Percentiles rank a stretch among this genome's conserved stretches.
These are phyloP conservation scores for Scaptomyza hsui DNA, from an alignment of 1,140 invertebrate species.

Conservation along the genomic window DNA sequence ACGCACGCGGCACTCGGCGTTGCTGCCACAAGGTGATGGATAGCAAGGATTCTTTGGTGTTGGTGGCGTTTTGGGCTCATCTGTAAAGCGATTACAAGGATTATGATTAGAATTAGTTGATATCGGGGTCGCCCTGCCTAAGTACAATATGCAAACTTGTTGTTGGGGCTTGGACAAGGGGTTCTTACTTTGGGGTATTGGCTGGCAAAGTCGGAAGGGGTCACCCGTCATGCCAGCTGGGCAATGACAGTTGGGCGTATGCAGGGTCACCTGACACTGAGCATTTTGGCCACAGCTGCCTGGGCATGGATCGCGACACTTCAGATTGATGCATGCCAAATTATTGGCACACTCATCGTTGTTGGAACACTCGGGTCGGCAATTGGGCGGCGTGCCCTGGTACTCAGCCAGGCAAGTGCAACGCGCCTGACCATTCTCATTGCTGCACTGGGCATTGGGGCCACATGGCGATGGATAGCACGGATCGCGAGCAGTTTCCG, in stretches of 20 bases:
- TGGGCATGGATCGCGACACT: conserved; percentile 90
- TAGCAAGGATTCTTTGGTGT: conserved; percentile 86
- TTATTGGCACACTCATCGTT: conserved; percentile 88
- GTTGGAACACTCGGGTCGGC: conserved; percentile 87
- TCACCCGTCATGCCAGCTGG: conserved; percentile 88
- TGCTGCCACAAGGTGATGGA: conserved; percentile 86
- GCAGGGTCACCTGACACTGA: conserved; percentile 89
- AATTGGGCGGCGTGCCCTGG: conserved; percentile 87
- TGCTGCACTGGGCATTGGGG: conserved; percentile 89
- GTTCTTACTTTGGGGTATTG: conserved; percentile 84
- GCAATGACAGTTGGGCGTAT: conserved; percentile 90
- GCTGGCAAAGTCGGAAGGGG: conserved; percentile 87
- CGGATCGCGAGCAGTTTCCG: conserved; percentile 83
- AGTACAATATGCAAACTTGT: conserved; percentile 84
- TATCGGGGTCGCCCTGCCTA: conserved; percentile 46
- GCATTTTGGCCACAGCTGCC: conserved; percentile 90
- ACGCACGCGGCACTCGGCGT: conserved; percentile 85
- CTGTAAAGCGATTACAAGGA: conserved; percentile 77
- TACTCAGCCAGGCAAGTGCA: conserved; percentile 88
- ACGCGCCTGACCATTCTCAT: conserved; percentile 85
- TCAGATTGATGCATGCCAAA: conserved; percentile 87
- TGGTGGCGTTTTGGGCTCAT: conserved; percentile 61
- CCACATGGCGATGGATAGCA: conserved; percentile 92
- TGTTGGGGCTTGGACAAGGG: background rate
- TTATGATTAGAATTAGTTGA: background rate